Conservation (phyloP, 2,113 vertebrate genomes). For the Oreochromis aureus region DNA sequence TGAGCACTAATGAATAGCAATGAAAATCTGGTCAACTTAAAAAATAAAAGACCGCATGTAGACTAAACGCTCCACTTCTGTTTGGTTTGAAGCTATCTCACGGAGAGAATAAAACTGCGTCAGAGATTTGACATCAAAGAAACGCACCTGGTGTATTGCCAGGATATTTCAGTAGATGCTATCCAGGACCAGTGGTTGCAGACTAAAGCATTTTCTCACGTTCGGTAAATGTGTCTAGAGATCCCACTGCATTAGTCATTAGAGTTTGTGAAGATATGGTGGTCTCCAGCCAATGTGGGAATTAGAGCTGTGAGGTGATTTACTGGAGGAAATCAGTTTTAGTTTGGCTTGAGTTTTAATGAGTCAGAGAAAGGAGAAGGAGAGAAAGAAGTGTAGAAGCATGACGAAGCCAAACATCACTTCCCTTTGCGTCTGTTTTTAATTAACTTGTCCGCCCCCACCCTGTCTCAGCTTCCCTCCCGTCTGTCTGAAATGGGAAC, state of each 20-base stretch:
- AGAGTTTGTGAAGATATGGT: background rate
- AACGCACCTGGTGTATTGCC: background rate
- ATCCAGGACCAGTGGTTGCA: background rate
- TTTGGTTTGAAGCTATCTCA: background rate
- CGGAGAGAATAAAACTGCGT: background rate
- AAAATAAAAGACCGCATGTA: background rate
- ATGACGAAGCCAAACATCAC: conserved; percentile 53
- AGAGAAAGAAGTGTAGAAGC: background rate
- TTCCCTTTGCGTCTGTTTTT: conserved; percentile 50
- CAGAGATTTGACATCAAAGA: background rate
- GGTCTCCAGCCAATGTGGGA: background rate
- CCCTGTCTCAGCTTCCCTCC: conserved; percentile 49
- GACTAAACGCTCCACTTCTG: background rate
- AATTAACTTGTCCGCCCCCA: conserved; percentile 43
- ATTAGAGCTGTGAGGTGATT: background rate
- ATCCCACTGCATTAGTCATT: background rate
- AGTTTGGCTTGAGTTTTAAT: background rate
- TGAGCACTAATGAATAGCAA: background rate
- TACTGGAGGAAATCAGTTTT: background rate
- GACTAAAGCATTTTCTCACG: background rate
- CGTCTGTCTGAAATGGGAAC: background rate
- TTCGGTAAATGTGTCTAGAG: conserved; percentile 15
- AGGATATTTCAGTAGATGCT: background rate
- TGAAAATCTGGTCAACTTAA: background rate
- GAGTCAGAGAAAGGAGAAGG: conserved; percentile 2